These are phyloP conservation scores for Malaclemys terrapin DNA, from an alignment of 2,113 vertebrate species.

Conservation along the genomic window DNA sequence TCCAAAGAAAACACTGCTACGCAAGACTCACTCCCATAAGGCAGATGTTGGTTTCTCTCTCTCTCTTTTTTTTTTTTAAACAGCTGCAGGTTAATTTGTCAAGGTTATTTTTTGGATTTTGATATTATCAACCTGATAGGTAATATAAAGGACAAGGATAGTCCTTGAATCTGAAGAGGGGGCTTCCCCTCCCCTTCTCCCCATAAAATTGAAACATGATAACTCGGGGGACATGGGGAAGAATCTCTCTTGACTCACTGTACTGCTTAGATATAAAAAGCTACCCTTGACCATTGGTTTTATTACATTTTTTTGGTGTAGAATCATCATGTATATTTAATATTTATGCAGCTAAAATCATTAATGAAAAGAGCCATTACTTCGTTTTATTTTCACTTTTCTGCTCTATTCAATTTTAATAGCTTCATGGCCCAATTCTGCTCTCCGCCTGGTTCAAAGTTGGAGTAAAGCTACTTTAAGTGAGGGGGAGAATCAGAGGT, in stretches of 20 bases:
- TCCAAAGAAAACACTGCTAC: background rate
- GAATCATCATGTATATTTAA: background rate
- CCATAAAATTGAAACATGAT: background rate
- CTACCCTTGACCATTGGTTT: background rate
- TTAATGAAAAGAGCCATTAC: background rate
- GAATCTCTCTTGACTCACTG: background rate
- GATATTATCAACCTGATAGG: background rate
- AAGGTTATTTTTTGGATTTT: accelerated
- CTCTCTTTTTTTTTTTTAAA: background rate
- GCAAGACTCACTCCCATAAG: accelerated
- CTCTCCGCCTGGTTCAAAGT: accelerated
- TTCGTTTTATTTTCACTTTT: background rate
- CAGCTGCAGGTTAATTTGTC: background rate
- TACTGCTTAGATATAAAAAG: background rate
- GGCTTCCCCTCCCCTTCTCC: accelerated
- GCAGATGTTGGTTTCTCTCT: accelerated
- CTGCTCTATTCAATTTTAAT: background rate
- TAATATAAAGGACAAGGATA: accelerated
- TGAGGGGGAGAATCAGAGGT: background rate
- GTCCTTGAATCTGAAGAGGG: background rate
- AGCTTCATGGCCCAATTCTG: accelerated
- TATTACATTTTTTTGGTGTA: background rate
- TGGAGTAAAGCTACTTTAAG: accelerated
- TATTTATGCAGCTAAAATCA: conserved; percentile 22
- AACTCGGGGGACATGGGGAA: background rate